These are phyloP conservation scores for Lampris incognitus DNA, from an alignment of 2,113 vertebrate species.

Conservation along the genomic window DNA sequence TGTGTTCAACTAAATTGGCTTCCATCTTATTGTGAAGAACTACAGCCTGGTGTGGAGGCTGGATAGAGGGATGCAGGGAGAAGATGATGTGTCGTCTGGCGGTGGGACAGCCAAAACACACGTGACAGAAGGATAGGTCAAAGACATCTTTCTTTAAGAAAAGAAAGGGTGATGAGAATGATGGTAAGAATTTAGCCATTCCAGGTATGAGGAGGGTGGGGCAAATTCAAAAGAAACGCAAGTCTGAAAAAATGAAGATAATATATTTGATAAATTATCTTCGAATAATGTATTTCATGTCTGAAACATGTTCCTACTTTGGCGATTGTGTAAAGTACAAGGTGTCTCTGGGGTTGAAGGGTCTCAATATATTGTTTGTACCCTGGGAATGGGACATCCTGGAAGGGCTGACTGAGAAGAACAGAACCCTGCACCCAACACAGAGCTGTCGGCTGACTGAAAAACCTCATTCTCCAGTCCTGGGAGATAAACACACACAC, in stretches of 20 bases:
- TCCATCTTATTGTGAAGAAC: constrained; percentile 58
- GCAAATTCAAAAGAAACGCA: constrained; percentile 52
- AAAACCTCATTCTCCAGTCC: constrained; percentile 35
- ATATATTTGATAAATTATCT: too few species aligned
- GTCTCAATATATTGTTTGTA: constrained; percentile 38
- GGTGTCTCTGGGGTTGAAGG: constrained; percentile 5
- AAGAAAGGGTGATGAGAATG: constrained; percentile 40
- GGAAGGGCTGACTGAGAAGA: not conserved
- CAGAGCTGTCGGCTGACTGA: constrained; percentile 20
- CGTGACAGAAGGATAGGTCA: constrained; percentile 29
- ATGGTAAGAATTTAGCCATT: constrained; percentile 40
- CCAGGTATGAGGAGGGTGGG: constrained; percentile 44
- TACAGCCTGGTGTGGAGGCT: constrained; percentile 47
- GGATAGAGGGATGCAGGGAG: constrained; percentile 49
- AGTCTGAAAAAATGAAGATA: constrained; percentile 53
- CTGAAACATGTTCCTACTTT: constrained; percentile 45
- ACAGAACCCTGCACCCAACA: constrained; percentile 33
- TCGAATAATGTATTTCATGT: too few species aligned
- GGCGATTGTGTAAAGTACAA: constrained; percentile 26
- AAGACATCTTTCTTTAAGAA: constrained; percentile 23
- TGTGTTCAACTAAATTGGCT: constrained; percentile 48
- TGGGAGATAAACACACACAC: constrained; percentile 27
- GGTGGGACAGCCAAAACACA: constrained; percentile 10
- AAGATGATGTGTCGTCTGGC: constrained; percentile 35
- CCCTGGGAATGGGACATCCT: not conserved